Evolutionary conservation across 2,113 vertebrate species (phyloP), one percentile per base, ranked within the genome.

Genomic region (Dicentrarchus labrax): DNA sequence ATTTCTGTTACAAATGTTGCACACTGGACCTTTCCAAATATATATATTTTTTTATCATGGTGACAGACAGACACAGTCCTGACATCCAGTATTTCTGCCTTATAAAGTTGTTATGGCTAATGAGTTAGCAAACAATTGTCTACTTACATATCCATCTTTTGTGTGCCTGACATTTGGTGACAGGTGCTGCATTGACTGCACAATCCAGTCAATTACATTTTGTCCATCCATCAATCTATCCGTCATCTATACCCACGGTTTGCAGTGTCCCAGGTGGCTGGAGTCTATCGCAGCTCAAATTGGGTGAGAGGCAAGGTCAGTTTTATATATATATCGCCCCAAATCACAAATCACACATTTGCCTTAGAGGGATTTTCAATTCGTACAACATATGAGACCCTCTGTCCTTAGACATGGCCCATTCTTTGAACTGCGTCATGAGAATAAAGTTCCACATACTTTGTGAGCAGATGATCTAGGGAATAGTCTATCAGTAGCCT

Each of bases 221-320:
- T 43, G 30, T 60, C 10, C 36, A 57, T 39, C 12, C 68, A 24
- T 54, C n/a, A 21, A 36, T 56, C 82, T 24, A 41, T 73, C 71
- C 61, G 22, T 50, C 54, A 21, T n/a, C 39, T 38, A 6, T 43
- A 19, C 9, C 1, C n/a, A 9, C 24, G 41, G 48, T 73, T 8
- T 43, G 39, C 24, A 64, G 36, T 2, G 2, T 67, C 78, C 61
- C 54, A 53, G 45, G 21, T 64, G 70, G 61, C 22, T 41, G 1
- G 64, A 75, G 62, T 74, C 82, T 59, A 48, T 85, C 10, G 62
- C 30, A 57, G 83, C 51, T 75, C 53, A 82, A 76, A 87, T 47
- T 69, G 61, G 47, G 69, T 38, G 6, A 53, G 47, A 88, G 15
- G 13, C 47, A 73, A 81, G 72, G 82, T 83, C 45, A 56, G 30